Base-by-base conservation (phyloP, 2,888 invertebrate species). In the Rhagium mordax region DNA sequence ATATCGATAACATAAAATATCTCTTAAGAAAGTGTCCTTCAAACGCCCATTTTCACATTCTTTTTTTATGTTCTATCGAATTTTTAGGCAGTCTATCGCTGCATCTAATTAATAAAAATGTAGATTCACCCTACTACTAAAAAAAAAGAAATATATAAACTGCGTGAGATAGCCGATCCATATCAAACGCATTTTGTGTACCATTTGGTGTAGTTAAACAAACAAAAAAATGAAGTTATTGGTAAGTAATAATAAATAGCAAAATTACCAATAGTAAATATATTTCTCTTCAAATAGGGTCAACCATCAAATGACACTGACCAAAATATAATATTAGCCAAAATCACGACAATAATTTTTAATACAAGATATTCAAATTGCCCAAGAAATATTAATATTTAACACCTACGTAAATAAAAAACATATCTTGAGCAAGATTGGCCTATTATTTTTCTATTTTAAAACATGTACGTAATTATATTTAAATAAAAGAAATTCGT, bases 1-100 rank as follows among this genome's bases (percentile, higher is more conserved):
- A 41, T 48, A 18, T 24, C 16, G 18, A 41, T 65, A 16, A 67
- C 15, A 41, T 51, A n/a, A n/a, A n/a, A 16, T 53, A 16, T 47
- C 16, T 65, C n/a, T 66, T 67, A 67, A 57, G 67, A 67, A 67
- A 67, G 67, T 67, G 67, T 67, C 67, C 67, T 66, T 27, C 57
- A 29, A 24, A 20, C 13, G 27, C 5, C 15, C 20, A 53, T 53
- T 65, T 65, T 65, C 65, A 49, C 51, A 53, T 65, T 33, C 20
- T n/a, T 33, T 67, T 67, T 47, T 7, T 24, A 10, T 41, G 21
- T 29, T 13, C 13, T 27, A 6, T 1, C 16, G 21, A 57, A 57
- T 29, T 49, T 53, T 53, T 53, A 29, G 47, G 7, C 16, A 24
- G 24, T 27, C 51, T 16, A 61, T 24, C 18, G 27, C 8, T 24